Evolutionary conservation across 2,888 invertebrate species (phyloP).

Genomic region (Macropis europaea): DNA sequence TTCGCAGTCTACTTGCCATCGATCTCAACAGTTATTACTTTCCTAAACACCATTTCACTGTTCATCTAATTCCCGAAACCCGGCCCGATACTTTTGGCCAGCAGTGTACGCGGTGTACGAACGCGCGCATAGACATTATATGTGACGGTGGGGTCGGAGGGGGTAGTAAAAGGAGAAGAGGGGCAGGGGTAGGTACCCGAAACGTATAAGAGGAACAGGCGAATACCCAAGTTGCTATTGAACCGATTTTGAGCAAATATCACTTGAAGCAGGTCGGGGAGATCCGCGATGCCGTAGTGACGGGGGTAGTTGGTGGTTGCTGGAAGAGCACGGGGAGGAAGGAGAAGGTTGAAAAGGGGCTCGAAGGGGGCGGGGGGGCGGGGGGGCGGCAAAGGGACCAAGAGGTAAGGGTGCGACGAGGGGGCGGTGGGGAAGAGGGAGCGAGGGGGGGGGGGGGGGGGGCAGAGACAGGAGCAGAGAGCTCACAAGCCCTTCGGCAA

Average conservation of each 20-base stretch:
- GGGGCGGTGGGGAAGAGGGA: constrained; percentile 10
- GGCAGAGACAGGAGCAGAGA: constrained; percentile 67
- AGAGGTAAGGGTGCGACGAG: constrained; percentile 48
- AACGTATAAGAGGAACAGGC: constrained; percentile 77
- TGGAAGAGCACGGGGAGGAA: constrained; percentile 51
- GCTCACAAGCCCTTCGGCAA: constrained; percentile 80
- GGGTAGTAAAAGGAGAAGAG: too few relatives aligned
- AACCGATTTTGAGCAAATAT: constrained; percentile 80
- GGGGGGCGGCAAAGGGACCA: constrained; percentile 38
- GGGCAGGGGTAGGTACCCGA: too few relatives aligned
- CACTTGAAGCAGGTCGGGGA: constrained; percentile 75
- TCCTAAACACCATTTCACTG: too few relatives aligned
- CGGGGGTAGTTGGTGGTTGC: constrained; percentile 55
- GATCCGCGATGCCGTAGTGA: constrained; percentile 61
- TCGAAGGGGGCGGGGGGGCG: constrained; percentile 29
- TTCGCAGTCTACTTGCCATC: too few relatives aligned
- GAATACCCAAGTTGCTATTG: constrained; percentile 79
- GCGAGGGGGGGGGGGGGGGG: constrained; percentile 24
- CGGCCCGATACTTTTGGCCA: too few relatives aligned
- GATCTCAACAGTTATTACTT: too few relatives aligned
- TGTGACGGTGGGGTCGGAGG: too few relatives aligned
- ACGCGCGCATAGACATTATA: constrained; percentile 49
- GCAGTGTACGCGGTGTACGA: too few relatives aligned
- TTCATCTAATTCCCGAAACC: too few relatives aligned
- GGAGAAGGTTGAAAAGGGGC: constrained; percentile 40